Conservation (phyloP, 2,888 invertebrate species). For the Acanthococcus lagerstroemiae region DNA sequence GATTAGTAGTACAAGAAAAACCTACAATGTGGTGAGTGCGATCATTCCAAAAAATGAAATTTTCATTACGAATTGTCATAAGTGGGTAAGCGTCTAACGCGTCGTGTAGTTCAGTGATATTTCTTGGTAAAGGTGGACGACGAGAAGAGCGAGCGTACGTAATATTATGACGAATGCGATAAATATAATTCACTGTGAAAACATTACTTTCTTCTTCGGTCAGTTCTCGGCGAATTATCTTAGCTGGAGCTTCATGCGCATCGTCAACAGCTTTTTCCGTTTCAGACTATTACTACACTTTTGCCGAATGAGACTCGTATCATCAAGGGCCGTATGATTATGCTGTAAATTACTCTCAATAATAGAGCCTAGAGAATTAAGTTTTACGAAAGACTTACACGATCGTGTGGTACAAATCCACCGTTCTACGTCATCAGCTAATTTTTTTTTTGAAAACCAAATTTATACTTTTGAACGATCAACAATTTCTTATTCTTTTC, state of each 20-base stretch:
- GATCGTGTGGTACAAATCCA: neutral
- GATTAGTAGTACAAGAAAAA: neutral
- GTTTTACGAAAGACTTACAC: neutral
- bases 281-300: neutral
- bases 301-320: neutral
- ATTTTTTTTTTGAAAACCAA: constrained; percentile 2
- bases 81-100: neutral
- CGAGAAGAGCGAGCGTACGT: neutral
- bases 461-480: constrained; percentile 4
- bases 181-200: neutral
- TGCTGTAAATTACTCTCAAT: neutral
- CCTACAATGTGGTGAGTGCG: neutral
- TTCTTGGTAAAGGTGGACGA: neutral
- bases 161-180: neutral
- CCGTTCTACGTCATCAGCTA: neutral
- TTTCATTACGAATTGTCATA: neutral
- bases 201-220: neutral
- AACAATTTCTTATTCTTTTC: too few species aligned
- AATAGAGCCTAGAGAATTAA: neutral
- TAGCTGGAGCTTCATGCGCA: neutral
- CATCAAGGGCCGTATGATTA: neutral
- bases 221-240: neutral
- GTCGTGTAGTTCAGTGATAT: neutral
- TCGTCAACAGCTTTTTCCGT: neutral
- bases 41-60: neutral